Conservation (phyloP, 2,797 vertebrate genomes). For the Poeciliopsis infans region DNA sequence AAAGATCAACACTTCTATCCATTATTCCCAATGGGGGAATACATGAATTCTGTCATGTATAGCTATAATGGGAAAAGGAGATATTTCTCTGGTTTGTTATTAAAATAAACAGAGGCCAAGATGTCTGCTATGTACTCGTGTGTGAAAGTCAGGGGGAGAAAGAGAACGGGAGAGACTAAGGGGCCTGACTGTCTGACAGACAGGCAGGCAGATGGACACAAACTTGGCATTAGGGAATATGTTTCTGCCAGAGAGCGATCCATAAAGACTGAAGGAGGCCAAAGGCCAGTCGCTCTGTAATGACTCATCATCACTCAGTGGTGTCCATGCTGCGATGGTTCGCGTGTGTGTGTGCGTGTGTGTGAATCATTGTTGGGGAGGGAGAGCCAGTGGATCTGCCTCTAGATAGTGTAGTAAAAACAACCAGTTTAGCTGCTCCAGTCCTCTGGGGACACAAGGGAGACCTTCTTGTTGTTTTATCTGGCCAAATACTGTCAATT, state of each 20-base stretch:
- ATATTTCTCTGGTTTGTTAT: conserved; percentile 73
- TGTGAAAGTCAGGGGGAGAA: conserved; percentile 70
- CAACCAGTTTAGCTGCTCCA: conserved; percentile 51
- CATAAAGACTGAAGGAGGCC: conserved; percentile 74
- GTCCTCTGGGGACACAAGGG: conserved; percentile 55
- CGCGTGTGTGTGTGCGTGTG: conserved; percentile 31
- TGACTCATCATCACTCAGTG: conserved; percentile 81
- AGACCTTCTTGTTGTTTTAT: conserved; percentile 71
- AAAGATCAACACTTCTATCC: conserved; percentile 55
- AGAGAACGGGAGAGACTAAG: conserved; percentile 65
- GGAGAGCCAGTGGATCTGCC: conserved; percentile 65
- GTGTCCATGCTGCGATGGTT: conserved; percentile 59
- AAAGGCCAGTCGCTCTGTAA: conserved; percentile 73
- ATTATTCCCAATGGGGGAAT: conserved; percentile 52
- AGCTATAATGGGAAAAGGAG: conserved; percentile 61
- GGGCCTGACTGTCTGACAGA: conserved; percentile 80
- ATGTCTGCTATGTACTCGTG: conserved; percentile 76
- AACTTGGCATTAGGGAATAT: conserved; percentile 79
- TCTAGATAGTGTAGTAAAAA: conserved; percentile 75
- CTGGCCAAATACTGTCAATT: conserved; percentile 66
- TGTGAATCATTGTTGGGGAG: conserved; percentile 47
- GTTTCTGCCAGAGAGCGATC: conserved; percentile 77
- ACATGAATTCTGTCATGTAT: conserved; percentile 36
- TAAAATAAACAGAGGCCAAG: conserved; percentile 72
- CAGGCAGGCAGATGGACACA: conserved; percentile 76